Evolutionary conservation across 2,888 invertebrate genomes (phyloP).

Genomic region (Sepiola atlantica): DNA sequence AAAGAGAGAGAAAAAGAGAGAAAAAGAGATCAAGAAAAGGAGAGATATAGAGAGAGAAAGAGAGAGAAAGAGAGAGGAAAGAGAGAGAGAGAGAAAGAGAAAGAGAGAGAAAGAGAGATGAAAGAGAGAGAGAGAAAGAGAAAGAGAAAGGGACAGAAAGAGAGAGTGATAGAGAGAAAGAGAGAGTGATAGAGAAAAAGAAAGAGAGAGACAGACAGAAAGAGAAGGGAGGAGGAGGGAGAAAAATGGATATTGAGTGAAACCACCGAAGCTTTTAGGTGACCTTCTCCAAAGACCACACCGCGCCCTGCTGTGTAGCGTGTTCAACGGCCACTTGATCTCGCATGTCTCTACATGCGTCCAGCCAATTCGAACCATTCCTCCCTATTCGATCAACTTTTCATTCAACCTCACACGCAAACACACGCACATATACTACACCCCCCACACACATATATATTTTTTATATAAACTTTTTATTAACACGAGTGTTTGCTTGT

Average conservation of each 20-base stretch:
- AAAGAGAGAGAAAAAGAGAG: background rate
- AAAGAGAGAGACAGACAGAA: background rate
- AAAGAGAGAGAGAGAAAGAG: background rate
- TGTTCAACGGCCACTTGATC: background rate
- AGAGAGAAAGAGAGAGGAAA: background rate
- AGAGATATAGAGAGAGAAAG: no score
- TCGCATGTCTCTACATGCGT: background rate
- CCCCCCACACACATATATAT: background rate
- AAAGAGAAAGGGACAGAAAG: background rate
- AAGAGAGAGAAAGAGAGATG: background rate
- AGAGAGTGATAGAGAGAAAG: background rate
- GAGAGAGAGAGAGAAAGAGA: background rate
- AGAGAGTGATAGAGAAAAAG: background rate
- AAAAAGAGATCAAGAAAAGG: background rate
- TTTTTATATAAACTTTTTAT: background rate
- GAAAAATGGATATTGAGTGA: background rate
- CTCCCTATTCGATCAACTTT: background rate
- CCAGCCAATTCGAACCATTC: background rate
- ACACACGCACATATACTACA: background rate
- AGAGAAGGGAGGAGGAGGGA: background rate
- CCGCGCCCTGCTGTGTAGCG: no score
- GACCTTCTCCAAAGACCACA: background rate
- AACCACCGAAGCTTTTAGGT: background rate
- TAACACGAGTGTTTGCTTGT: constrained; percentile 7
- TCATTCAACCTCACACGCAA: background rate